Evolutionary conservation across 2,113 vertebrate species (phyloP).

Genomic region (Rattus rattus): DNA sequence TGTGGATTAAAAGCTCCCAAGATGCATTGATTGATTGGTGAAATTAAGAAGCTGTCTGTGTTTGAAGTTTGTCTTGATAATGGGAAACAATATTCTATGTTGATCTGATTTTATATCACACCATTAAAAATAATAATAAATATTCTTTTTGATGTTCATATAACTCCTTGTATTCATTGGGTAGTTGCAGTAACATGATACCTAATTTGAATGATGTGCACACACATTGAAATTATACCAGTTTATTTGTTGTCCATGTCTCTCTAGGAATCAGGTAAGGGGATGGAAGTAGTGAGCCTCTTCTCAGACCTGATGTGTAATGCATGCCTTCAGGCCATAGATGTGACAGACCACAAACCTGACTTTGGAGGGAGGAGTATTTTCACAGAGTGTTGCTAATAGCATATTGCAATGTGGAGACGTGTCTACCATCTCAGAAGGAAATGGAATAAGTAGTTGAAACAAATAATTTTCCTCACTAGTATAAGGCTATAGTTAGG

Average conservation of each 20-base stretch:
- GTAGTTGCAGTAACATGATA: not conserved
- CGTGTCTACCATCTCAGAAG: not conserved
- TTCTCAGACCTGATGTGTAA: not conserved
- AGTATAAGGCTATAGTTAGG: not conserved
- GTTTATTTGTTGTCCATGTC: not conserved
- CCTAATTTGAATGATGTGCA: not conserved
- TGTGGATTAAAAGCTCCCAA: not conserved
- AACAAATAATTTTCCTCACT: not conserved
- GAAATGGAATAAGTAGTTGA: not conserved
- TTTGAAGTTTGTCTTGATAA: not conserved
- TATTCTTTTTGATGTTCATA: not conserved
- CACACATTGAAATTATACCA: not conserved
- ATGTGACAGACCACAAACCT: not conserved
- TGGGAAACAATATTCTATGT: not conserved
- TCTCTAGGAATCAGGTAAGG: not conserved
- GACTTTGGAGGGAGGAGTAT: not conserved
- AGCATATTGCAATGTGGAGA: not conserved
- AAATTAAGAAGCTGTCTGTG: not conserved
- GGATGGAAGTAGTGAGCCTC: not conserved
- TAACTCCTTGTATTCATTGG: not conserved
- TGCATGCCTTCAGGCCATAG: not conserved
- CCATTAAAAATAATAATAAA: not conserved
- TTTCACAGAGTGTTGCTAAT: not conserved
- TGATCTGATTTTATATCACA: not conserved
- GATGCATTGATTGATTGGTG: not conserved